Evolutionary conservation across 2,888 invertebrate genomes (phyloP), one percentile per base, ranked within the genome.

Genomic region (Ferrisia virgata): DNA sequence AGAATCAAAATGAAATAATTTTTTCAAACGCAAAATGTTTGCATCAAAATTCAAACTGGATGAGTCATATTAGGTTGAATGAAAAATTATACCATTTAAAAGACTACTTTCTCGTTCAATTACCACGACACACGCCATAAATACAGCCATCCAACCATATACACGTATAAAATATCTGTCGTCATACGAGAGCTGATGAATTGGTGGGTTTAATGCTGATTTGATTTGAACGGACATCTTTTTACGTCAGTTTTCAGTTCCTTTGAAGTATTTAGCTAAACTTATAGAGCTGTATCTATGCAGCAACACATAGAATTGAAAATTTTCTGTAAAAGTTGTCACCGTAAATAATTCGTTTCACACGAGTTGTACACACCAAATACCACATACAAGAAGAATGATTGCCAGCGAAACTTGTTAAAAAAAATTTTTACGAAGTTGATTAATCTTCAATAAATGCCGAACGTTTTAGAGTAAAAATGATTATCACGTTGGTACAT

Each of bases 311-410:
- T 28, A 28, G 31, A 15, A 64, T 64, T 13, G 64, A 64, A 64
- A 31, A 18, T 64, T 64, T 64, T 64, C 13, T 5, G 2, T 25
- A 25, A 11, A 64, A 64, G 28, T 18, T 64, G 64, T 64, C 64
- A 64, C 64, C 64, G 64, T 64, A n/a, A 64, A 64, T 64, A 64
- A 64, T 64, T 64, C 64, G 15, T 28, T 64, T 64, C 28, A 64
- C 64, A 64, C 64, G 28, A 28, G 64, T 64, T 64, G 28, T 13
- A 28, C 64, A 64, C 8, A 28, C n/a, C n/a, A 28, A 64, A 28
- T 5, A 2, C 9, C 28, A 31, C 28, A 28, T 64, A 64, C 31
- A 28, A 25, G 11, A 64, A 15, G 28, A 31, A 64, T 28, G 18
- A 53, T 22, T 53, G 53, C 53, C 53, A 53, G 53, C 22, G 11